These are phyloP conservation scores for Psilopogon haemacephalus DNA, from an alignment of 2,113 vertebrate genomes.

Conservation along the genomic window DNA sequence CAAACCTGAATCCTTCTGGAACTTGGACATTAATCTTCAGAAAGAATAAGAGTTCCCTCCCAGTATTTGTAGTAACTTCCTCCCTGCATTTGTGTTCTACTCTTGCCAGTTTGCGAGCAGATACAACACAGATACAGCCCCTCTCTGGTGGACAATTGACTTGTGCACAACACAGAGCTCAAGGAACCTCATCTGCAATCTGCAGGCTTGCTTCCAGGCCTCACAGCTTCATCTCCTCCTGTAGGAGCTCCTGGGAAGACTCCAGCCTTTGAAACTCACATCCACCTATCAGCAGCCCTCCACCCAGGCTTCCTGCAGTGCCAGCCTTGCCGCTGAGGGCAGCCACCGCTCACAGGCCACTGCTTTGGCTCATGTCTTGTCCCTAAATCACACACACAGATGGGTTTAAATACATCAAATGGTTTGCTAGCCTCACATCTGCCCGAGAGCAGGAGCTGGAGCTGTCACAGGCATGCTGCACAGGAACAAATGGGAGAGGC, in stretches of 20 bases:
- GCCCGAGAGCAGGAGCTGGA: not conserved
- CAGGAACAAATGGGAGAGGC: not conserved
- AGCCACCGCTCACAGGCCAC: not conserved
- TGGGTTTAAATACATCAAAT: not conserved
- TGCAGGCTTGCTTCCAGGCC: not conserved
- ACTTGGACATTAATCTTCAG: not conserved
- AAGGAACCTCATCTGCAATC: not conserved
- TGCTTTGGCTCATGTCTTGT: not conserved
- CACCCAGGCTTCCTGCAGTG: not conserved
- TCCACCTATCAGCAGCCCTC: not conserved
- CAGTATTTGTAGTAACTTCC: not conserved
- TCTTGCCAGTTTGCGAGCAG: not conserved
- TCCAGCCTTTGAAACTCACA: not conserved
- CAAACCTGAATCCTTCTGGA: not conserved
- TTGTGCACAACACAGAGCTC: not conserved
- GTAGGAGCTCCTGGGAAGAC: not conserved
- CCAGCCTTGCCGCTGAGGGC: not conserved
- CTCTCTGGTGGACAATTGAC: not conserved
- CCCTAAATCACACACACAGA: not conserved
- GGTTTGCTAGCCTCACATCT: not conserved
- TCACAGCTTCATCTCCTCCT: not conserved
- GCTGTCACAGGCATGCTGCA: fast-evolving
- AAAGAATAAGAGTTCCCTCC: not conserved
- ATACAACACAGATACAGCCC: fast-evolving
- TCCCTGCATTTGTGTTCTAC: not conserved